Base-by-base conservation (phyloP, 2,888 invertebrate genomes). In the Apamea anceps region DNA sequence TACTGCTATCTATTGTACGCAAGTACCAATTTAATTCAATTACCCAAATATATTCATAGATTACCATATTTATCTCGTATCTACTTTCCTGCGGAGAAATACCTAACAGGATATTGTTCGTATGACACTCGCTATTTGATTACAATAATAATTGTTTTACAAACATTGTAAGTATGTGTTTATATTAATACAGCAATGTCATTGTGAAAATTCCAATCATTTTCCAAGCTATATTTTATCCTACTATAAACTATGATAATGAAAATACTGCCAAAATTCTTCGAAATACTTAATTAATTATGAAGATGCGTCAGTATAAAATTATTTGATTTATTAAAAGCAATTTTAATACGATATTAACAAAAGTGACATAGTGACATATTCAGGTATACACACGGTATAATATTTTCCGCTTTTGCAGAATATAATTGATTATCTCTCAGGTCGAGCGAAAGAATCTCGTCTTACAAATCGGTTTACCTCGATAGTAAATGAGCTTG, bases 21-120 rank as follows among this genome's bases (percentile, higher is more conserved):
- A 65, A 67, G 71, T 81, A 84, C 79, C 77, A 75, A 82, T 89
- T 82, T 80, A 60, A 82, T 85, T 85, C 80, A 85, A 85, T 80
- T 85, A 89, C 76, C 81, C 54, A 65, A 84, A 86, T 86, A 65
- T 71, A 76, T 84, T 81, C 84, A 86, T 62, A 45, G 62, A 86
- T 81, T 80, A 87, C 57, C 82, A 85, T 85, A 80, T 66, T 79
- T 82, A 79, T 81, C 63, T 71, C 62, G 57, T 65, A 71, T 42
- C 18, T 72, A 75, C 82, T 87, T 75, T 79, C 75, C 66, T 72
- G 51, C 15, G 48, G 75, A 71, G 67, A 72, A 72, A 72, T 63
- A 77, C n/a, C 15, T 66, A 73, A 66, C 79, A 78, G 79, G 77
- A 81, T 75, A 75, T 84, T 81, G 68, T n/a, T 57, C 57, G 57